Base-by-base conservation (phyloP, 92 coral and sea anemone genomes). In the Porites cylindrica region DNA sequence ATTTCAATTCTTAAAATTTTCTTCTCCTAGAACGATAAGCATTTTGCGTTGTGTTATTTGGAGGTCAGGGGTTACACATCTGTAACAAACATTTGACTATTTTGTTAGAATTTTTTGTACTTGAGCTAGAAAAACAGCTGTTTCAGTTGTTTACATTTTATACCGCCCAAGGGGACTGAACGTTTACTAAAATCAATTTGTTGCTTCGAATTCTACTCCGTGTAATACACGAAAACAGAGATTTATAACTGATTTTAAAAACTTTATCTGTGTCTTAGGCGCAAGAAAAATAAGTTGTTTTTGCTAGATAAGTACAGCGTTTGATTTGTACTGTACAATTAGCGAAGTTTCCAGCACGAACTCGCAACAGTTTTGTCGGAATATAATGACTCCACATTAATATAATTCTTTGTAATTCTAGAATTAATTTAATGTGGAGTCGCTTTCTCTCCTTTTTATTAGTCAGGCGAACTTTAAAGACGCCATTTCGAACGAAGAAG, bases 91-190 rank as follows among this genome's bases (percentile, higher is more conserved):
- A 17, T 62, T 62, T 62, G 24, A 62, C 66, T 62, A 14, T 17
- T 62, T 18, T 20, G 53, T n/a, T 52, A 1, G 18, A 23, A 75
- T 43, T 61, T 78, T 78, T 43, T 5, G 32, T 10, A 47, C 8
- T 10, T 38, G 47, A 38, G 47, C 47, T 38, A 38, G 6, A 29
- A 3, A n/a, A 6, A 18, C 86, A 82, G 78, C 86, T 82, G 86
- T 32, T 38, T 71, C 9, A 5, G n/a, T 1, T 82, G 32, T 81
- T 81, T 81, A 70, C 56, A 23, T 69, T 66, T 82, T 51, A 9
- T 69, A 43, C 10, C 11, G 78, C 86, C 78, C 29, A 38, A 29
- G 70, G 86, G 78, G 20, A 11, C 51, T 82, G 51, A 29, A 21
- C 17, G 13, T 47, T n/a, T 58, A 4, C 10, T 20, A 24, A 51